Percentiles rank a stretch among this genome's conserved stretches.
Evolutionary conservation across 2,113 vertebrate genomes (phyloP).

Genomic region (Onychostoma macrolepis): DNA sequence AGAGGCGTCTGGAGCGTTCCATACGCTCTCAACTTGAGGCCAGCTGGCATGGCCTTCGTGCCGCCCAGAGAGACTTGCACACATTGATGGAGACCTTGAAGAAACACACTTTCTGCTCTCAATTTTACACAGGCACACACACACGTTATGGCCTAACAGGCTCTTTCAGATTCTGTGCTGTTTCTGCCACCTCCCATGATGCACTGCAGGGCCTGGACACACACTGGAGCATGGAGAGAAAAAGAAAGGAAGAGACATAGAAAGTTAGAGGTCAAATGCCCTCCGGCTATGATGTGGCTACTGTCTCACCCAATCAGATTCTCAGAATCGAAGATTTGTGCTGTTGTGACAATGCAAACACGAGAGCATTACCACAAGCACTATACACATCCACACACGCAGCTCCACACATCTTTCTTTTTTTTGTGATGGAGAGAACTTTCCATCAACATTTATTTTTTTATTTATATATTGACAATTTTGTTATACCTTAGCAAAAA

Average conservation of each 20-base stretch:
- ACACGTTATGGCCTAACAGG: constrained; percentile 24
- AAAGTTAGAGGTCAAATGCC: constrained; percentile 28
- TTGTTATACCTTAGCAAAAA: neutral
- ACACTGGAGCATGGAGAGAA: neutral
- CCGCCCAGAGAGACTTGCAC: constrained; percentile 27
- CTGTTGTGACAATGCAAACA: constrained; percentile 36
- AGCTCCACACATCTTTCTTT: neutral
- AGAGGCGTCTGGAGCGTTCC: constrained; percentile 36
- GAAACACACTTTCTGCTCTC: constrained; percentile 1
- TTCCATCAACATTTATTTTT: neutral
- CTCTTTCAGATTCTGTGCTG: constrained; percentile 8
- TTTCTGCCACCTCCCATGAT: constrained; percentile 45
- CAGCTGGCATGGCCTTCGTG: constrained; percentile 27
- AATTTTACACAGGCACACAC: neutral
- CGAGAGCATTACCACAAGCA: neutral
- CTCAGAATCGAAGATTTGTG: neutral
- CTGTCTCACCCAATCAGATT: constrained; percentile 44
- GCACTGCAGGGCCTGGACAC: constrained; percentile 28
- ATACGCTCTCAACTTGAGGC: constrained; percentile 17
- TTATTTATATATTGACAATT: neutral
- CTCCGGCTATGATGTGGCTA: constrained; percentile 36
- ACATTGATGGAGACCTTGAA: constrained; percentile 20
- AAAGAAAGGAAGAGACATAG: neutral
- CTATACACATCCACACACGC: constrained; percentile 15
- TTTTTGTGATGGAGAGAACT: neutral